Evolutionary conservation across 2,797 vertebrate species (phyloP).

Genomic region (Urocyon cinereoargenteus): DNA sequence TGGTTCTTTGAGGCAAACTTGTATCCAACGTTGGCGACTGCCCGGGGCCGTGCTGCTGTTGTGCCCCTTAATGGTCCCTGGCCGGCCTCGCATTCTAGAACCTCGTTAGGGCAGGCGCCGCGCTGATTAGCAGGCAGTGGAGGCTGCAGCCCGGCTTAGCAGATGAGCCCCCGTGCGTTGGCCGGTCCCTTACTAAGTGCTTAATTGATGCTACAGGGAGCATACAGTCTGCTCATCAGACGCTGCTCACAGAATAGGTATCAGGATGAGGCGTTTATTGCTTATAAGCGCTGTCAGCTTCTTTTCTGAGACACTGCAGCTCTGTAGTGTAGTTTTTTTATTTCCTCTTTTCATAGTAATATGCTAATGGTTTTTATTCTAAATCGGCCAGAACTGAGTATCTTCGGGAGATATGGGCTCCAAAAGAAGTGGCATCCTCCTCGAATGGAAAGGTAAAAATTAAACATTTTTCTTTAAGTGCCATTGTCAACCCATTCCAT

Average conservation of each 20-base stretch:
- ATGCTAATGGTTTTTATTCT: slow-evolving; percentile 77
- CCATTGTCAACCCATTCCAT: not conserved
- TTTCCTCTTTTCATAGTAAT: slow-evolving; percentile 48
- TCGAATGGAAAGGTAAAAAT: slow-evolving; percentile 76
- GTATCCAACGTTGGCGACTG: slow-evolving; percentile 60
- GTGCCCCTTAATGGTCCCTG: slow-evolving; percentile 56
- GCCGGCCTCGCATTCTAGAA: slow-evolving; percentile 58
- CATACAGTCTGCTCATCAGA: slow-evolving; percentile 37
- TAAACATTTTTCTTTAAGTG: slow-evolving; percentile 56
- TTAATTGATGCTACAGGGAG: slow-evolving; percentile 71
- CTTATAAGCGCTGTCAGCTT: not conserved
- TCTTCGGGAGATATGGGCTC: slow-evolving; percentile 60
- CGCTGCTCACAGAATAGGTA: slow-evolving; percentile 22
- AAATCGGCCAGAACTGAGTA: slow-evolving; percentile 72
- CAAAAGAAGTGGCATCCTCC: slow-evolving; percentile 52
- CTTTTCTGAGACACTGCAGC: not conserved
- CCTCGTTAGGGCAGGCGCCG: slow-evolving; percentile 73
- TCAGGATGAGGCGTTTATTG: slow-evolving; percentile 63
- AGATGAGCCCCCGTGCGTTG: slow-evolving; percentile 45
- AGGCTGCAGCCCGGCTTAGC: slow-evolving; percentile 43
- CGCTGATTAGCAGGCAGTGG: slow-evolving; percentile 56
- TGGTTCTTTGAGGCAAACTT: slow-evolving; percentile 72
- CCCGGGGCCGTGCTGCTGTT: slow-evolving; percentile 46
- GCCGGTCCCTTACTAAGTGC: slow-evolving; percentile 74
- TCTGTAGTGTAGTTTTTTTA: slow-evolving; percentile 30